phyloP scores from a whole-genome alignment of 2,797 vertebrate genomes.

The Cyprinella venusta region DNA sequence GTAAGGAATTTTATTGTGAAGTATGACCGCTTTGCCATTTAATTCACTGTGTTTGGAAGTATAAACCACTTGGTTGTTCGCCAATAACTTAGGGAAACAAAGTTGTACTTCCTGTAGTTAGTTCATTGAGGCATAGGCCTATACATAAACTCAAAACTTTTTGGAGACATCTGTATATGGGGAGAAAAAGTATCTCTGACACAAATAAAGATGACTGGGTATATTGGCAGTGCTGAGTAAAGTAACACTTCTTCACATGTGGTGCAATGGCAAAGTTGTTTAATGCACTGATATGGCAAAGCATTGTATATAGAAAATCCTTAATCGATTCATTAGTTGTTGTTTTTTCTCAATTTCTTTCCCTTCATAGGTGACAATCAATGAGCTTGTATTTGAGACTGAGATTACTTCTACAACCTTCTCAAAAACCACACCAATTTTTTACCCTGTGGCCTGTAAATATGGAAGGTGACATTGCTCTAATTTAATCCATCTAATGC shows the following conservation, averaged over 20 bases:
- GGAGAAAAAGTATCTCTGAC: too few species aligned
- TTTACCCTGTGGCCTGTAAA: conserved; percentile 66
- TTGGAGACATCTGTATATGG: background rate
- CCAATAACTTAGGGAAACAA: background rate
- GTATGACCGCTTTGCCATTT: fast-evolving
- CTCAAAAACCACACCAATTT: conserved; percentile 46
- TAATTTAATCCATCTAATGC: background rate
- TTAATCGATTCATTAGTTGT: background rate
- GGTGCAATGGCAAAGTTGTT: background rate
- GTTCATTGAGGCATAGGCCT: background rate
- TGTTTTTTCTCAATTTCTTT: background rate
- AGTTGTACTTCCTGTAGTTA: background rate
- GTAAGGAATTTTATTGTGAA: fast-evolving
- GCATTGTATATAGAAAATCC: background rate
- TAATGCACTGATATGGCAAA: background rate
- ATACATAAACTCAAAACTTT: background rate
- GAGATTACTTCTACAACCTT: conserved; percentile 64
- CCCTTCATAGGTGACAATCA: conserved; percentile 68
- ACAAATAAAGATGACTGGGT: background rate
- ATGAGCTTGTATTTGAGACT: conserved; percentile 66
- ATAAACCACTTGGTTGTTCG: background rate
- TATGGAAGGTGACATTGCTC: conserved; percentile 67
- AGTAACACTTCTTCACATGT: background rate
- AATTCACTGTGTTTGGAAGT: background rate
- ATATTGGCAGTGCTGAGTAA: background rate